phyloP scores from a whole-genome alignment of 2,113 vertebrate genomes.

The Grallaria varia region DNA sequence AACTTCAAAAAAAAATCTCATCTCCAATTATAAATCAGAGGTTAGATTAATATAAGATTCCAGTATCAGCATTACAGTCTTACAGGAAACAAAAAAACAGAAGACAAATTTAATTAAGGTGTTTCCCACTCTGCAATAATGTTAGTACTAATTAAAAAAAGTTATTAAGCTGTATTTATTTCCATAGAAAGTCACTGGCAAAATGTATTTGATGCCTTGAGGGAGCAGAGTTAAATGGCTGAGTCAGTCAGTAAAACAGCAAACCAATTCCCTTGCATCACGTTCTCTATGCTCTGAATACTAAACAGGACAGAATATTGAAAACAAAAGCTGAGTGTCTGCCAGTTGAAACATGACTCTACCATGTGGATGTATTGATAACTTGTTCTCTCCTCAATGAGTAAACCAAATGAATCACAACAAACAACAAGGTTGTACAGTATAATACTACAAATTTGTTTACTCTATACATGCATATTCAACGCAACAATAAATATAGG shows the following conservation, averaged over 20 bases:
- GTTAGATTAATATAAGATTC: background rate
- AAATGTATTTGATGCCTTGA: constrained; percentile 57
- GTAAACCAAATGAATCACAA: constrained; percentile 26
- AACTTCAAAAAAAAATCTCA: background rate
- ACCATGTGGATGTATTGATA: background rate
- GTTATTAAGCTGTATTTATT: constrained; percentile 45
- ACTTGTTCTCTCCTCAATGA: background rate
- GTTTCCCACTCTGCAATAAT: constrained; percentile 14
- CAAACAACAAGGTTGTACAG: background rate
- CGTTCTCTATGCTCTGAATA: constrained; percentile 31
- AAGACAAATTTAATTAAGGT: constrained; percentile 50
- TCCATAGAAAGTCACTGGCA: constrained; percentile 44
- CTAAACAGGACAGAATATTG: constrained; percentile 13
- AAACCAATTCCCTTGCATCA: constrained; percentile 45
- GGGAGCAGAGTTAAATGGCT: constrained; percentile 58
- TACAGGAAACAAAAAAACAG: background rate
- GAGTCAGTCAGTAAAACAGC: constrained; percentile 58
- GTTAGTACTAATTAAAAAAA: constrained; percentile 29
- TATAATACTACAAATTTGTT: background rate
- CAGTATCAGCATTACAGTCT: background rate
- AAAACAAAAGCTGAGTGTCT: constrained; percentile 52
- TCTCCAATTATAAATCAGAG: background rate
- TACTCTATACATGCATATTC: background rate
- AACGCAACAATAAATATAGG: background rate
- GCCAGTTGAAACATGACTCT: constrained; percentile 37